Conservation (phyloP, 2,797 vertebrate species). For the Poecile montanus region DNA sequence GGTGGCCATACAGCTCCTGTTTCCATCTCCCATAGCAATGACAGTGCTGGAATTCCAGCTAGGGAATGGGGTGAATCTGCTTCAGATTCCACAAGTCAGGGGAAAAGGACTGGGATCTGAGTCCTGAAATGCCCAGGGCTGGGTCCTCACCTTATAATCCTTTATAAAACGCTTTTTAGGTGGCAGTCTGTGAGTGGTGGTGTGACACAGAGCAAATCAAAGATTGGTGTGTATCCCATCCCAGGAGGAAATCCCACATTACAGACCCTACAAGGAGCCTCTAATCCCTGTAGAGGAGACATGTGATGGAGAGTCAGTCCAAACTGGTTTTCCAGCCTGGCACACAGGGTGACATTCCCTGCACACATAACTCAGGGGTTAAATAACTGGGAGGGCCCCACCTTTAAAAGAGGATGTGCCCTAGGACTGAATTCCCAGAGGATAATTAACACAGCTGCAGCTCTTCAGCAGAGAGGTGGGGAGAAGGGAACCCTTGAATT, state of each 20-base stretch:
- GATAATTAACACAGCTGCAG: neutral
- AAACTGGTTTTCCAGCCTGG: neutral
- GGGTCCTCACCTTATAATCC: neutral
- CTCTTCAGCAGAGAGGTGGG: neutral
- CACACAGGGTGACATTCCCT: neutral
- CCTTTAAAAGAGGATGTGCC: neutral
- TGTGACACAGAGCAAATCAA: rapidly evolving
- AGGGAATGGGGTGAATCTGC: neutral
- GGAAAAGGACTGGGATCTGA: neutral
- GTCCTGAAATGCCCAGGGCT: rapidly evolving
- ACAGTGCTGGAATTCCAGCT: neutral
- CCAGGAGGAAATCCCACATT: neutral
- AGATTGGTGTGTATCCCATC: neutral
- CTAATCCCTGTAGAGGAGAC: neutral
- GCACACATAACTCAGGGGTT: neutral
- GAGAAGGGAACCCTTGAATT: neutral
- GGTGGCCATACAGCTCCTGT: neutral
- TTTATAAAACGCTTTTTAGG: neutral
- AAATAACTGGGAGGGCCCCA: neutral
- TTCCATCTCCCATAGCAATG: rapidly evolving
- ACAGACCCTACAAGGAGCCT: neutral
- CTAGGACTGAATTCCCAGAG: neutral
- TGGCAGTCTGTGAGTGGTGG: no score
- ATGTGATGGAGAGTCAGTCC: rapidly evolving
- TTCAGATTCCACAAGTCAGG: neutral